Base-by-base conservation (phyloP, 2,888 invertebrate genomes). In the Cataglyphis albicans region DNA sequence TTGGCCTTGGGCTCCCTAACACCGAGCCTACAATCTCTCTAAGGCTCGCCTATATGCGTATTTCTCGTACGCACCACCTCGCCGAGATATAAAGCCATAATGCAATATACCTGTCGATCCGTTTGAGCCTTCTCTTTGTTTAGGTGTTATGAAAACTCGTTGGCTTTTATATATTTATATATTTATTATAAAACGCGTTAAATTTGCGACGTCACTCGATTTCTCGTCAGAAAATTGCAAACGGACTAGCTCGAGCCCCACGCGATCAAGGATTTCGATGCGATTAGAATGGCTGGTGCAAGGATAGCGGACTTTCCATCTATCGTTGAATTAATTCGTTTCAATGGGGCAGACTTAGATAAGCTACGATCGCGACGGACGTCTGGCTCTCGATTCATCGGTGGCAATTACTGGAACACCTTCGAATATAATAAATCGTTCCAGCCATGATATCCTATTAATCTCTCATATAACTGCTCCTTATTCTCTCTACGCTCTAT, bases 1-100 rank as follows among this genome's bases (percentile, higher is more conserved):
- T 93, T 93, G 92, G 93, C 93, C 93, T 93, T 93, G 93, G 92
- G 92, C 92, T 91, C 91, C 91, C 93, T 93, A 92, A 92, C 93
- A 93, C 91, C 91, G 87, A 91, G 91, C 91, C 90, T 91, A 93
- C 93, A 92, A 93, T 93, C 92, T 93, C 93, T 92, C 93, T 92
- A 88, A 89, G 86, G 88, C 91, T 91, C 87, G 88, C 88, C 87
- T 91, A 84, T 90, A 87, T 85, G 85, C 88, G 84, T 78, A 74
- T 82, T 83, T 83, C 85, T 75, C 84, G 83, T 81, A 70, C 78
- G 64, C 81, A 84, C 87, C 86, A 86, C 90, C 91, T 68, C 84
- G 63, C 84, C 88, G 80, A 84, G 86, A 81, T 90, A 25, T 89
- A 84, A 84, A 89, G 82, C 87, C 86, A 88, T 90, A 90, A 90